Conservation (phyloP, 1,140 invertebrate species). For the Globodera ellingtonae region DNA sequence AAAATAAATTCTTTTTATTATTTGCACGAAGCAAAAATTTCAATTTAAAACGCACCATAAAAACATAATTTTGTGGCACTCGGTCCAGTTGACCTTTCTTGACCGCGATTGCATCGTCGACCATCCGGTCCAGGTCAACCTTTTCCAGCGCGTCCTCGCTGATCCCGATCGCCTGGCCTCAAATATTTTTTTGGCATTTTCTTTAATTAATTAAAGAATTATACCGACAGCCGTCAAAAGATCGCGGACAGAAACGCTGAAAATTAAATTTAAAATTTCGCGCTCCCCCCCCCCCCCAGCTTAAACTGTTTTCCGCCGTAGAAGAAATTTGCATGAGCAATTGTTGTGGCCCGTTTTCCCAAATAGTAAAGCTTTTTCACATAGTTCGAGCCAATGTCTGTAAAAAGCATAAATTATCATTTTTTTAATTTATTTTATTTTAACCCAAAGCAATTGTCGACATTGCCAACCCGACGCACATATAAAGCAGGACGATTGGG, state of each 20-base stretch:
- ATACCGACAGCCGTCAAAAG: conserved; percentile 27
- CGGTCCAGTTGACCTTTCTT: conserved; percentile 43
- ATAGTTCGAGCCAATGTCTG: conserved; percentile 47
- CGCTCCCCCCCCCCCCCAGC: not conserved
- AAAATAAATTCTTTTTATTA: conserved; percentile 6
- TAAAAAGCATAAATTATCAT: not conserved
- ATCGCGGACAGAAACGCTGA: not conserved
- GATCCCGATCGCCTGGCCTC: conserved; percentile 50
- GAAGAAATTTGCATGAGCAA: conserved; percentile 47
- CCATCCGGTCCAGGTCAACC: conserved; percentile 44
- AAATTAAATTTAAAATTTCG: not conserved
- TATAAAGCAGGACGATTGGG: conserved; percentile 50
- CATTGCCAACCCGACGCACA: conserved; percentile 47
- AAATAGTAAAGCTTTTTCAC: conserved; percentile 49
- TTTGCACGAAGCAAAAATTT: not conserved
- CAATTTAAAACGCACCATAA: conserved; percentile 17
- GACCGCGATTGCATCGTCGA: conserved; percentile 48
- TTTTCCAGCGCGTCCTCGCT: conserved; percentile 44
- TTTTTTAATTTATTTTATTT: too few relatives aligned
- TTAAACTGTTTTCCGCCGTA: conserved; percentile 48
- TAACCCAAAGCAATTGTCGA: conserved; percentile 52
- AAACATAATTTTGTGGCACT: conserved; percentile 45
- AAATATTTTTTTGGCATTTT: conserved; percentile 24
- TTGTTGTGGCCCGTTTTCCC: conserved; percentile 36
- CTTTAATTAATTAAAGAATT: conserved; percentile 37